Base-by-base conservation (phyloP, 2,113 vertebrate species). In the Hypocryptadius cinnamomeus region DNA sequence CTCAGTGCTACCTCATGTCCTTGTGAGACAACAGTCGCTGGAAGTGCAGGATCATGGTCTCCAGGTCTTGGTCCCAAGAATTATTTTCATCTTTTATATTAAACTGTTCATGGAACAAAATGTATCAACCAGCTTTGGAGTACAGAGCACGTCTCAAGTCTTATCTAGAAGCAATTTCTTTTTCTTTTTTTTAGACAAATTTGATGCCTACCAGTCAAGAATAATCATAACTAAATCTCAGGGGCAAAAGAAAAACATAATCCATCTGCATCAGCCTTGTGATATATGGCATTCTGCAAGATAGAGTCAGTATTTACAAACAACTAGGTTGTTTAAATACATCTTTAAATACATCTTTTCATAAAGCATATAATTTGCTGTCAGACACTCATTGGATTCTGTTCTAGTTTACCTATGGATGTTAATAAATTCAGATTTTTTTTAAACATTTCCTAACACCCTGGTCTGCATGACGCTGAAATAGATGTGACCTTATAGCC, bases 131-230 rank as follows among this genome's bases (percentile, higher is more conserved):
- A 54, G 47, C 35, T 37, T 13, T 47, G 42, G 15, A 51, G 27
- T 19, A 66, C 0, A 89, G 5, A 73, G 21, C 21, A 70, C 5
- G 21, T 63, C 39, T 35, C 31, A 85, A 70, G 42, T 24, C 35
- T 25, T 83, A 70, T 4, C 31, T 39, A 70, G 15, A 85, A 66
- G 9, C 31, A 61, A n/a, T 35, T 45, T 53, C 10, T 76, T 92
- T 94, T 78, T 87, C 44, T 64, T 81, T 16, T 14, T 69, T 85
- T 91, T 69, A 93, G 42, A 63, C 5, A 87, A 85, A 65, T 85
- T 23, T 44, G 23, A 76, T 69, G 31, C 14, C 23, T 37, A 68
- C 30, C 6, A 45, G 28, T 60, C 31, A 83, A 61, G 42, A 91
- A 42, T 14, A 87, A 19, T 45, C 10, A 22, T n/a, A 79, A 72